A percentile compares a stretch with the other conserved stretches of the same genome.
Evolutionary conservation across 2,888 invertebrate species (phyloP).

Genomic region (Malacosoma neustria): DNA sequence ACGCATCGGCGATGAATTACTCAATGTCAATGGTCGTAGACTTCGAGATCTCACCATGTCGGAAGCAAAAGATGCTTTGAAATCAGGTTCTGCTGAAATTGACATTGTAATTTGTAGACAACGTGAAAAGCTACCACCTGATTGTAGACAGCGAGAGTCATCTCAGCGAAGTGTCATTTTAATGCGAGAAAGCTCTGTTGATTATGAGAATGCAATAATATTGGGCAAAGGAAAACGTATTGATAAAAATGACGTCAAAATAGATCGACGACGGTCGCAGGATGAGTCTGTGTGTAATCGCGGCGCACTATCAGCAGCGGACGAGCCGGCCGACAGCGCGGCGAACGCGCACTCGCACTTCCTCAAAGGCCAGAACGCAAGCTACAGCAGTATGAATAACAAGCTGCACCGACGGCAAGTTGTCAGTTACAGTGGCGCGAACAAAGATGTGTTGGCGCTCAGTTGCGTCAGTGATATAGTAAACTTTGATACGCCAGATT

Average conservation of each 20-base stretch:
- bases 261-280: constrained; percentile 78
- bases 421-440: constrained; percentile 69
- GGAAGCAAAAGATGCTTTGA: constrained; percentile 78
- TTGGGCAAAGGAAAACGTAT: constrained; percentile 65
- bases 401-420: constrained; percentile 73
- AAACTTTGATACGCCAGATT: constrained; percentile 55
- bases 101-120: constrained; percentile 79
- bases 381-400: constrained; percentile 77
- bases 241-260: constrained; percentile 76
- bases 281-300: constrained; percentile 70
- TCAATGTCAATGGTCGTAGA: constrained; percentile 82
- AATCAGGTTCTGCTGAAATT: constrained; percentile 76
- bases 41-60: constrained; percentile 79
- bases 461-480: constrained; percentile 56
- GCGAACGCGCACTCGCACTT: constrained; percentile 70
- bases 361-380: constrained; percentile 76
- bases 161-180: constrained; percentile 33
- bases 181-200: constrained; percentile 81
- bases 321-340: constrained; percentile 51
- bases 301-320: constrained; percentile 58
- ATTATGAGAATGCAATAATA: constrained; percentile 79
- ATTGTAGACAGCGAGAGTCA: constrained; percentile 31
- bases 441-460: constrained; percentile 54
- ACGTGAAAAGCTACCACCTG: constrained; percentile 36
- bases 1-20: constrained; percentile 80